phyloP scores from a whole-genome alignment of 2,888 invertebrate species.

The Hybos culiciformis region DNA sequence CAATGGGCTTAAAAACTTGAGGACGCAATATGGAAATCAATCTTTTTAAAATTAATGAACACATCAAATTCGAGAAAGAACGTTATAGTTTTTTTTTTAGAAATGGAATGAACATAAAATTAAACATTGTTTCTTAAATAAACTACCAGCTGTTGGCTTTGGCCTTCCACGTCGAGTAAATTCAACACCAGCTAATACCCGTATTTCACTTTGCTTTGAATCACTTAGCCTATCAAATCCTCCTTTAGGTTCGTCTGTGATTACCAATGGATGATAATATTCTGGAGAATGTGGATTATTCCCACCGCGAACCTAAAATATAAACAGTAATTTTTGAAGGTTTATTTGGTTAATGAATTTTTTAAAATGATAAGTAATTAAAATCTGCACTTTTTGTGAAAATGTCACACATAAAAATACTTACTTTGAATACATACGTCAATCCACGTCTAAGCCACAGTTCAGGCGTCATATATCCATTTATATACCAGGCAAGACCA shows the following conservation, averaged over 20 bases:
- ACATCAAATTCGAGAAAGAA: not conserved
- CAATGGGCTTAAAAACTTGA: no score
- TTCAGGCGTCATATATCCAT: slow-evolving; percentile 77
- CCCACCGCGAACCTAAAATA: slow-evolving; percentile 52
- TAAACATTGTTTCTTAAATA: not conserved
- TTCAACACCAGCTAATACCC: slow-evolving; percentile 68
- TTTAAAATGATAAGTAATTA: not conserved
- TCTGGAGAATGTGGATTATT: slow-evolving; percentile 77
- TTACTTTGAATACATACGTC: slow-evolving; percentile 65
- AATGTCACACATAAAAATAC: slow-evolving; percentile 2
- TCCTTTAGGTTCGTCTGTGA: slow-evolving; percentile 72
- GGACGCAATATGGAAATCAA: no score
- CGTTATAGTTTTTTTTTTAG: no score
- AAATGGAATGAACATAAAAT: not conserved
- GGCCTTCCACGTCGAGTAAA: slow-evolving; percentile 71
- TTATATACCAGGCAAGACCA: slow-evolving; percentile 81
- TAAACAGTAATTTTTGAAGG: not conserved
- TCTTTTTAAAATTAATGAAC: not conserved
- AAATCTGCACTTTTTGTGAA: not conserved
- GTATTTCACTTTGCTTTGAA: slow-evolving; percentile 52
- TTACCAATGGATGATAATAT: slow-evolving; percentile 78
- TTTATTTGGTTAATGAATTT: not conserved
- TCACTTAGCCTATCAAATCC: slow-evolving; percentile 64
- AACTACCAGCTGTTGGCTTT: slow-evolving; percentile 55
- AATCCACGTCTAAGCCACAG: slow-evolving; percentile 74